phyloP scores from a whole-genome alignment of 2,888 invertebrate species.

The Tiliacea citrago region DNA sequence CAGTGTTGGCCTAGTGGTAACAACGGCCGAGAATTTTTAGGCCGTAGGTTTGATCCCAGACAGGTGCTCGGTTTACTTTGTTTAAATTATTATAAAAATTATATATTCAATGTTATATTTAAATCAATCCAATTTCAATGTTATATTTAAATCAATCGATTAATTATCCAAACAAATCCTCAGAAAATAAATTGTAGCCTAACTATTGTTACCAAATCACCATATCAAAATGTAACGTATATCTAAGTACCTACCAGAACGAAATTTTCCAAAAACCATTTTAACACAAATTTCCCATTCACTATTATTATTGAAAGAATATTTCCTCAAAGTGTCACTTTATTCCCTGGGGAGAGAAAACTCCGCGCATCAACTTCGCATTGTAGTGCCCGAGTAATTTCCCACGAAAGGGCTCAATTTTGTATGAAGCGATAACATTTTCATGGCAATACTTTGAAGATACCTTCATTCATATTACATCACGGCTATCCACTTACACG shows the following conservation, averaged over 20 bases:
- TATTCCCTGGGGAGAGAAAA: constrained; percentile 69
- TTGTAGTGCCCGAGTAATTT: constrained; percentile 77
- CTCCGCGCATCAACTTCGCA: constrained; percentile 70
- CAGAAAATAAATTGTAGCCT: not conserved
- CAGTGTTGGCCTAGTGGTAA: too few relatives aligned
- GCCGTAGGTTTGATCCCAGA: too few relatives aligned
- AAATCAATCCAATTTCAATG: not conserved
- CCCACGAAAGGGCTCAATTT: constrained; percentile 79
- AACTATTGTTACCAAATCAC: not conserved
- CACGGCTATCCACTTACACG: constrained; percentile 64
- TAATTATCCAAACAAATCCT: not conserved
- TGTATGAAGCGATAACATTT: constrained; percentile 80
- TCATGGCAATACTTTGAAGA: constrained; percentile 80
- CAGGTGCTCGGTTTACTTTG: too few relatives aligned
- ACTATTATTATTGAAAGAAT: constrained; percentile 49
- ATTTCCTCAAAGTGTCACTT: constrained; percentile 66
- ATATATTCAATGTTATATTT: not conserved
- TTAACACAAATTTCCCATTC: constrained; percentile 23
- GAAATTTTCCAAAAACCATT: constrained; percentile 30
- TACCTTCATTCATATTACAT: constrained; percentile 74
- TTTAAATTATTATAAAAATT: too few relatives aligned
- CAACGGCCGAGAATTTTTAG: too few relatives aligned
- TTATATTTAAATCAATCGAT: not conserved
- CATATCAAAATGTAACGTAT: too few relatives aligned
- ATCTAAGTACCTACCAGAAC: not conserved